A percentile compares a stretch with the other conserved stretches of the same genome.
phyloP scores from a whole-genome alignment of 2,888 invertebrate species.

The Andricus quercusramuli region DNA sequence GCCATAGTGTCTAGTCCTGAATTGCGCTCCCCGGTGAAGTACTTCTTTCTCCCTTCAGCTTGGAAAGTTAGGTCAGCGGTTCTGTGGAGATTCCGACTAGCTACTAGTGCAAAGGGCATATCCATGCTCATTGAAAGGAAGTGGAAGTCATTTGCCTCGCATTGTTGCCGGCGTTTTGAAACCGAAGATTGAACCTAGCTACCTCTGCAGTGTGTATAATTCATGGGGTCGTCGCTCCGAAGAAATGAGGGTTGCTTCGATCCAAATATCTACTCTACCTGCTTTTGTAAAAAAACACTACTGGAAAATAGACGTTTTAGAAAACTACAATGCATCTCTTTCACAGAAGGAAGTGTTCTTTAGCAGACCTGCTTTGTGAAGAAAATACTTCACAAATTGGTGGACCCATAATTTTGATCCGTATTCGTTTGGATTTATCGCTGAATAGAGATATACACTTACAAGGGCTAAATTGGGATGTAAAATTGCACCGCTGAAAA shows the following conservation, averaged over 20 bases:
- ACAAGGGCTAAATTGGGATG: not conserved
- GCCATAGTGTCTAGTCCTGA: slow-evolving; percentile 37
- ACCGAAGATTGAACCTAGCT: slow-evolving; percentile 45
- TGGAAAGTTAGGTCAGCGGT: slow-evolving; percentile 44
- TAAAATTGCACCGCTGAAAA: not conserved
- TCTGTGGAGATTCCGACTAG: slow-evolving; percentile 26
- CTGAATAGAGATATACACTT: not conserved
- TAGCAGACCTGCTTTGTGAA: not conserved
- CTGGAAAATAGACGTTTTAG: slow-evolving; percentile 23
- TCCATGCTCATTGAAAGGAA: slow-evolving; percentile 43
- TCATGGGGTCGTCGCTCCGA: slow-evolving; percentile 36
- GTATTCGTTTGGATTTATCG: not conserved
- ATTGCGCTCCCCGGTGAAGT: slow-evolving; percentile 38
- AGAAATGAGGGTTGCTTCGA: slow-evolving; percentile 34
- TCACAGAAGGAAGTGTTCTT: slow-evolving; percentile 17
- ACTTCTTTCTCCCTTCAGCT: slow-evolving; percentile 41
- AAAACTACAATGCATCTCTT: slow-evolving; percentile 24
- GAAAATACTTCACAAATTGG: not conserved
- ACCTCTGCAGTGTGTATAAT: slow-evolving; percentile 32
- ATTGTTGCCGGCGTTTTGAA: slow-evolving; percentile 48
- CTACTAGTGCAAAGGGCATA: slow-evolving; percentile 27
- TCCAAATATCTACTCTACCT: slow-evolving; percentile 20
- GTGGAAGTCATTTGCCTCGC: slow-evolving; percentile 37
- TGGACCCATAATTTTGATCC: slow-evolving; percentile 3
- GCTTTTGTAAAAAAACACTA: slow-evolving; percentile 11